A percentile compares a stretch with the other conserved stretches of the same genome.
These are phyloP conservation scores for Carcinoscorpius rotundicauda DNA, from an alignment of 1,140 invertebrate species.

Conservation along the genomic window DNA sequence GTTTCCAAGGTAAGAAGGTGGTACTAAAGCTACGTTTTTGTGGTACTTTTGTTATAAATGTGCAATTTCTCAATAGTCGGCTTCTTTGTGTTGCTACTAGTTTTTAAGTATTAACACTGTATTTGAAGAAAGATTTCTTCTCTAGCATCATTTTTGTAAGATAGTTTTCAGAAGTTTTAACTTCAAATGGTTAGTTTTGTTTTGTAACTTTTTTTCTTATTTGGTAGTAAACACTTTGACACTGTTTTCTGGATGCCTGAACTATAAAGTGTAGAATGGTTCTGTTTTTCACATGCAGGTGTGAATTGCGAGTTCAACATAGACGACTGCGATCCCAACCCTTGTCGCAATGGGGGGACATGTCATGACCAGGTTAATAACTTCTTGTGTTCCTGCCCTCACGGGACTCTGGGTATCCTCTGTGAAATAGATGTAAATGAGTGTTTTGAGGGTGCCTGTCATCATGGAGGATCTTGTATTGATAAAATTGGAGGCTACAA, in stretches of 20 bases:
- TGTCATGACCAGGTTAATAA: slow-evolving; percentile 74
- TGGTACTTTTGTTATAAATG: too few relatives aligned
- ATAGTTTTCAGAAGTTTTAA: too few relatives aligned
- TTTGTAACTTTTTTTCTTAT: slow-evolving; percentile 32
- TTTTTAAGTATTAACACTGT: too few relatives aligned
- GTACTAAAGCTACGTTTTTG: too few relatives aligned
- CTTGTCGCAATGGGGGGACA: slow-evolving; percentile 80
- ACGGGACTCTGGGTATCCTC: slow-evolving; percentile 73
- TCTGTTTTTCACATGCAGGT: slow-evolving; percentile 46
- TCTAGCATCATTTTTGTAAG: too few relatives aligned
- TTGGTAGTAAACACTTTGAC: too few relatives aligned
- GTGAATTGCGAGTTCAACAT: slow-evolving; percentile 80
- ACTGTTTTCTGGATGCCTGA: neutral
- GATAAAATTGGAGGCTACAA: slow-evolving; percentile 49
- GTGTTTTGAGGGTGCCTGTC: slow-evolving; percentile 65
- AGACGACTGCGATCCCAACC: slow-evolving; percentile 71
- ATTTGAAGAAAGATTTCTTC: too few relatives aligned
- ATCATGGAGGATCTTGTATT: slow-evolving; percentile 82
- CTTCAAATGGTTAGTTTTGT: too few relatives aligned
- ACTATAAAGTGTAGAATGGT: neutral
- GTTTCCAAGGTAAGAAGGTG: slow-evolving; percentile 70
- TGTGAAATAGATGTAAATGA: slow-evolving; percentile 86
- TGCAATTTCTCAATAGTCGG: too few relatives aligned
- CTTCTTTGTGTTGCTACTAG: too few relatives aligned
- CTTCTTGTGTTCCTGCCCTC: slow-evolving; percentile 67